Evolutionary conservation across 2,113 vertebrate genomes (phyloP).

Genomic region (human (Homo sapiens)): DNA sequence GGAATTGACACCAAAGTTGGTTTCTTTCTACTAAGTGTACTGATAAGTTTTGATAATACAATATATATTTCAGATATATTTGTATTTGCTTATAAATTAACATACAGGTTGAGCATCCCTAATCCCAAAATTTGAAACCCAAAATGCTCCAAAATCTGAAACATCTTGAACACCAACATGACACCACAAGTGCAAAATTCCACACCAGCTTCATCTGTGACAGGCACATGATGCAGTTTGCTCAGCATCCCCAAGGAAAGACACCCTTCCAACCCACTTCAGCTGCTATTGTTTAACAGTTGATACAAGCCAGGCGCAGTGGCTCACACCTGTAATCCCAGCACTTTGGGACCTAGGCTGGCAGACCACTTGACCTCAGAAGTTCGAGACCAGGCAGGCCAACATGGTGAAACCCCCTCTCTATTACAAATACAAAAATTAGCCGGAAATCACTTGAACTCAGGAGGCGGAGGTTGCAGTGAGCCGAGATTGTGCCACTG

Average conservation of each 20-base stretch:
- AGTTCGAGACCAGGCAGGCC: no score
- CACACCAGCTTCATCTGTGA: background rate
- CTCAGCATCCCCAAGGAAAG: background rate
- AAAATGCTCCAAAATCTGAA: background rate
- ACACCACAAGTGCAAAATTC: background rate
- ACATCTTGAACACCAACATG: background rate
- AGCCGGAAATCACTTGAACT: no score
- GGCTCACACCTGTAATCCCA: no score
- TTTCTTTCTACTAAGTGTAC: slow-evolving; percentile 16
- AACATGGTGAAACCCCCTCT: no score
- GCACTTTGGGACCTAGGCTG: no score
- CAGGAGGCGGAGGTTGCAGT: no score
- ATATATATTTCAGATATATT: background rate
- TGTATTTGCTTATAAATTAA: slow-evolving; percentile 24
- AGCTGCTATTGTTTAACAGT: background rate
- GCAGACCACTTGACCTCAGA: no score
- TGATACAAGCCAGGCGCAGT: background rate
- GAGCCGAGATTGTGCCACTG: no score
- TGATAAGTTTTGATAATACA: slow-evolving; percentile 2
- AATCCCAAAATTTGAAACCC: background rate
- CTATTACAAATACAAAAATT: no score
- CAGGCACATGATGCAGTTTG: background rate
- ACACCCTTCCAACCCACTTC: background rate
- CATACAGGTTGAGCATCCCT: background rate
- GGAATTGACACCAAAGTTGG: background rate